phyloP scores from a whole-genome alignment of 2,797 vertebrate species.

The Florisuga fusca region DNA sequence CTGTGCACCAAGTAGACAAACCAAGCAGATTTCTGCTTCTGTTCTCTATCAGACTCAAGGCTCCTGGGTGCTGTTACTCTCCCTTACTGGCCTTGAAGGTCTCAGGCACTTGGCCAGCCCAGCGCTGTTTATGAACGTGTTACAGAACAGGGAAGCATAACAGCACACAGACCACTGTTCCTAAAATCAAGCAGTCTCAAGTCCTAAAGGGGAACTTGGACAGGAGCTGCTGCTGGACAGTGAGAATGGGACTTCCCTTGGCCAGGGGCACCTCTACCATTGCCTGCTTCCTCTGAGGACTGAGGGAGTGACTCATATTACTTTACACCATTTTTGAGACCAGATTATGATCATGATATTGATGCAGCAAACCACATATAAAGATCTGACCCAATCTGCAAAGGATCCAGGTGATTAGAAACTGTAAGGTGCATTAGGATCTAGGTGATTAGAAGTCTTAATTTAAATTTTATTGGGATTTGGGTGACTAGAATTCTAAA shows the following conservation, averaged over 20 bases:
- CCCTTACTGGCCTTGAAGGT: background rate
- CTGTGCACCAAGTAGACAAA: background rate
- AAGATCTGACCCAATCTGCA: background rate
- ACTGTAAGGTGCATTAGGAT: background rate
- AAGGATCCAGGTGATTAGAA: background rate
- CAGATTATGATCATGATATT: background rate
- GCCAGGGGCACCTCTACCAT: background rate
- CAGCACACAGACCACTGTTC: background rate
- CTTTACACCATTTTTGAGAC: accelerated
- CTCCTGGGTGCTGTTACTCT: background rate
- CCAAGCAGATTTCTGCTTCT: background rate
- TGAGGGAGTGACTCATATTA: background rate
- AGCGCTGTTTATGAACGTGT: background rate
- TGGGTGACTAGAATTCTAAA: background rate
- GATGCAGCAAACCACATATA: background rate
- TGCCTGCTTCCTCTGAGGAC: background rate
- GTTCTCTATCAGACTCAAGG: background rate
- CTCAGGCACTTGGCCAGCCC: background rate
- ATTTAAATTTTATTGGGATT: background rate
- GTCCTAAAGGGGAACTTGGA: background rate
- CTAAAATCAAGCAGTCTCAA: background rate
- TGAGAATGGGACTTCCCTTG: accelerated
- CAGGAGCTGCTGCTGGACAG: background rate
- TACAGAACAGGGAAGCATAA: background rate
- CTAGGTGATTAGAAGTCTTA: background rate